Evolutionary conservation across 2,888 invertebrate species (phyloP).

Genomic region (Ectemnius cavifrons): DNA sequence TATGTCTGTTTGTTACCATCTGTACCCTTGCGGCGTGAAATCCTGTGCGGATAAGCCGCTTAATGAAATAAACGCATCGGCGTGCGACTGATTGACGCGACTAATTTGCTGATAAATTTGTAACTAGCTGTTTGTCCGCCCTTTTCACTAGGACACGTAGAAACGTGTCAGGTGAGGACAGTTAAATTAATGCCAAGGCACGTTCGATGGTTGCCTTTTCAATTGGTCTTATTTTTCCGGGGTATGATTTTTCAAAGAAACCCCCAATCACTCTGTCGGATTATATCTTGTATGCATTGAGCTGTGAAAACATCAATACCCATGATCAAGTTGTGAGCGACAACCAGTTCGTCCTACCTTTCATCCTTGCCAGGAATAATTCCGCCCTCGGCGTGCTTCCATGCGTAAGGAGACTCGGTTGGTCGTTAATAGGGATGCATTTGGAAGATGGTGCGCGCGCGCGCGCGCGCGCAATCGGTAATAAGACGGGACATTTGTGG

Average conservation of each 20-base stretch:
- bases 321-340: no score
- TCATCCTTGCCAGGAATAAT: no score
- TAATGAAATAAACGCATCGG: slow-evolving; percentile 66
- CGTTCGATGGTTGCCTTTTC: no score
- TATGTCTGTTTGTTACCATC: slow-evolving; percentile 7
- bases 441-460: not conserved
- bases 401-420: not conserved
- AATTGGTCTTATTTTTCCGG: not conserved
- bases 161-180: not conserved
- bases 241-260: not conserved
- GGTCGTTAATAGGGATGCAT: not conserved
- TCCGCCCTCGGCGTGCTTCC: not conserved
- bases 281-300: not conserved
- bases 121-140: slow-evolving; percentile 26
- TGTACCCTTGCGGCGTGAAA: slow-evolving; percentile 14
- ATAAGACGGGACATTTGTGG: not conserved
- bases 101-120: slow-evolving; percentile 64
- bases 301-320: no score
- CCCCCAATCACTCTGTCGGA: not conserved
- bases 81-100: slow-evolving; percentile 55
- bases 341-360: no score
- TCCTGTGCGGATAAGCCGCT: slow-evolving; percentile 40
- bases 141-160: not conserved
- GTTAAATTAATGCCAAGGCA: slow-evolving; percentile 38
- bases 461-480: not conserved